Evolutionary conservation across 2,113 vertebrate species (phyloP).

Genomic region (Pteropus alecto): DNA sequence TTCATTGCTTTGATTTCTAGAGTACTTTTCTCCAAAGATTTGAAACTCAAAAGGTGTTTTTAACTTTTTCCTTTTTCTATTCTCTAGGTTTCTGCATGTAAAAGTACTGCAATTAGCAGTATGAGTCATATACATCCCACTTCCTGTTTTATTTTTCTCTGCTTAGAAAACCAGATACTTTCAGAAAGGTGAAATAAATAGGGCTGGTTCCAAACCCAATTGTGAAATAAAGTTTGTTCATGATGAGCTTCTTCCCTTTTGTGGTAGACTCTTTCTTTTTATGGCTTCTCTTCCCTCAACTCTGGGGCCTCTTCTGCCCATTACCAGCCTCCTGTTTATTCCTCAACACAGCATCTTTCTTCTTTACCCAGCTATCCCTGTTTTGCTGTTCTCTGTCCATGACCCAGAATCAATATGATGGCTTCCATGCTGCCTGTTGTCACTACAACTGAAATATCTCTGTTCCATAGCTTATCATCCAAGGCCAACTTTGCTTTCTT

Average conservation of each 20-base stretch:
- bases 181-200: constrained; percentile 46
- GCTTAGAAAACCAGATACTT: constrained; percentile 28
- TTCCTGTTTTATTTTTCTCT: constrained; percentile 39
- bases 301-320: not conserved
- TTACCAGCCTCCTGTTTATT: not conserved
- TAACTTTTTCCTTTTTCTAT: not conserved
- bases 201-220: not conserved
- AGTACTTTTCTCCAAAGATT: not conserved
- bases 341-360: not conserved
- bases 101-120: not conserved
- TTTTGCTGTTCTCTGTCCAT: not conserved
- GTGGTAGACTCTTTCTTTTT: not conserved
- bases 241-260: not conserved
- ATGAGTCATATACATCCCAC: not conserved
- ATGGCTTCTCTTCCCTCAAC: not conserved
- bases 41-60: not conserved
- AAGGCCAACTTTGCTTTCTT: not conserved
- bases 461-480: not conserved
- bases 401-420: not conserved
- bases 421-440: not conserved
- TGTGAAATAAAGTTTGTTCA: not conserved
- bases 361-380: not conserved
- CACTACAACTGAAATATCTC: not conserved
- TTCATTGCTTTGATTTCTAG: constrained; percentile 6
- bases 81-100: not conserved